phyloP scores from a whole-genome alignment of 1,140 invertebrate species.

The Asbolus verrucosus region DNA sequence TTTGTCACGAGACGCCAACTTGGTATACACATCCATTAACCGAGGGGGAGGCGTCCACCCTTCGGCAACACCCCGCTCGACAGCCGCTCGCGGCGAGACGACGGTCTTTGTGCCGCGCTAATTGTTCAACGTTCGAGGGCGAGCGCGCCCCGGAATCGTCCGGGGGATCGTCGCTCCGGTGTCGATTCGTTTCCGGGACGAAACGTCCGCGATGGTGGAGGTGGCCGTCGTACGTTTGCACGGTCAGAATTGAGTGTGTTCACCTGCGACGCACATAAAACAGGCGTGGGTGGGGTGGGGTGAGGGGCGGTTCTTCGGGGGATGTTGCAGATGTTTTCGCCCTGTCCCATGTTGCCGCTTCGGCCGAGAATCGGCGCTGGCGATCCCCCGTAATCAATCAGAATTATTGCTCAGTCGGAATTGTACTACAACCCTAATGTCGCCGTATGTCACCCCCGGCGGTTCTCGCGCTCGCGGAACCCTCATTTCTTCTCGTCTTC shows the following conservation, averaged over 20 bases:
- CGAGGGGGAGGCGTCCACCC: constrained; percentile 10
- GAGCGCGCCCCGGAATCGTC: neutral
- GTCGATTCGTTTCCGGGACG: neutral
- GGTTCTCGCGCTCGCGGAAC: too few relatives aligned
- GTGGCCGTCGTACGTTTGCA: neutral
- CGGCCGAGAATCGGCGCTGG: too few relatives aligned
- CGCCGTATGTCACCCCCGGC: too few relatives aligned
- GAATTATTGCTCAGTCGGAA: too few relatives aligned
- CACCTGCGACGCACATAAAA: neutral
- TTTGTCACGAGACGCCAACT: constrained; percentile 49
- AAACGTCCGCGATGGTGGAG: too few relatives aligned
- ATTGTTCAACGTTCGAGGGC: constrained; percentile 10
- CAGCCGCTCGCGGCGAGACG: neutral
- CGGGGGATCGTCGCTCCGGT: neutral
- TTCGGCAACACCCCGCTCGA: neutral
- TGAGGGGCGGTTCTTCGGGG: too few relatives aligned
- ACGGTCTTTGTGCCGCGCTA: constrained; percentile 12
- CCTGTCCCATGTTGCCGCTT: too few relatives aligned
- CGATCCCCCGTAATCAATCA: too few relatives aligned
- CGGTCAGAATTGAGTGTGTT: neutral
- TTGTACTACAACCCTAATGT: too few relatives aligned
- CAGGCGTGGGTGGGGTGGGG: too few relatives aligned
- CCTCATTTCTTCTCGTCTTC: too few relatives aligned
- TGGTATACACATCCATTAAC: constrained; percentile 27
- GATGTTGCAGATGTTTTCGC: too few relatives aligned